phyloP scores from a whole-genome alignment of 2,888 invertebrate species.

The Zygothrica quintamaculata region DNA sequence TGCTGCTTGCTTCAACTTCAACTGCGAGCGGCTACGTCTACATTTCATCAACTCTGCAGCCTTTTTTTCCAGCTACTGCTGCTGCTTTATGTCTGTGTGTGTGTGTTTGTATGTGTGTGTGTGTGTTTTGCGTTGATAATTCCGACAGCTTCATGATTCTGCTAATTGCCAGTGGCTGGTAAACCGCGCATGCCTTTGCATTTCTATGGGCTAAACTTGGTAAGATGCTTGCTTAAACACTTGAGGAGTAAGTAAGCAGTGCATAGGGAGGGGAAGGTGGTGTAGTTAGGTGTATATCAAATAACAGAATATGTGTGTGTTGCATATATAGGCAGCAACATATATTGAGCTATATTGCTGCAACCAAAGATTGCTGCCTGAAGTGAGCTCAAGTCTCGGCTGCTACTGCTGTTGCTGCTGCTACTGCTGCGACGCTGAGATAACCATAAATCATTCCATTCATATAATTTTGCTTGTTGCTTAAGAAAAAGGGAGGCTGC shows the following conservation, averaged over 20 bases:
- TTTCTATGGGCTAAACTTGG: conserved; percentile 17
- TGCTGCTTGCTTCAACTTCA: conserved; percentile 1
- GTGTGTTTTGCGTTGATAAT: conserved; percentile 51
- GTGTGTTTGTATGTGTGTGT: conserved; percentile 2
- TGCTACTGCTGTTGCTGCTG: too few species aligned
- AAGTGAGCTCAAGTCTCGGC: conserved; percentile 9
- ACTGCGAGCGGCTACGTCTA: not conserved
- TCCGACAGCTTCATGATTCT: conserved; percentile 66
- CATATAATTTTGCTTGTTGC: conserved; percentile 59
- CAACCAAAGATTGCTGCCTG: conserved; percentile 10
- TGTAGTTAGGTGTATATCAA: conserved; percentile 19
- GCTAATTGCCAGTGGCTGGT: conserved; percentile 64
- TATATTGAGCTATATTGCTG: conserved; percentile 16
- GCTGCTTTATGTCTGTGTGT: conserved; percentile 12
- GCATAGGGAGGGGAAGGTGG: conserved; percentile 11
- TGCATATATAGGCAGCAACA: conserved; percentile 18
- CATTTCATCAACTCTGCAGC: not conserved
- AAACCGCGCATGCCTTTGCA: conserved; percentile 68
- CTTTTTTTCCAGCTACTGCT: not conserved
- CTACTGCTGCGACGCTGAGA: conserved; percentile 27
- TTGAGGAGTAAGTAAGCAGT: not conserved
- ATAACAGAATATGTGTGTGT: conserved; percentile 15
- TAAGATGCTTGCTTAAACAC: not conserved
- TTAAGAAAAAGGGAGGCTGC: too few species aligned
- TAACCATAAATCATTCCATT: conserved; percentile 61